Conservation (phyloP, 2,888 invertebrate species). For the Drosophila gaucha region DNA sequence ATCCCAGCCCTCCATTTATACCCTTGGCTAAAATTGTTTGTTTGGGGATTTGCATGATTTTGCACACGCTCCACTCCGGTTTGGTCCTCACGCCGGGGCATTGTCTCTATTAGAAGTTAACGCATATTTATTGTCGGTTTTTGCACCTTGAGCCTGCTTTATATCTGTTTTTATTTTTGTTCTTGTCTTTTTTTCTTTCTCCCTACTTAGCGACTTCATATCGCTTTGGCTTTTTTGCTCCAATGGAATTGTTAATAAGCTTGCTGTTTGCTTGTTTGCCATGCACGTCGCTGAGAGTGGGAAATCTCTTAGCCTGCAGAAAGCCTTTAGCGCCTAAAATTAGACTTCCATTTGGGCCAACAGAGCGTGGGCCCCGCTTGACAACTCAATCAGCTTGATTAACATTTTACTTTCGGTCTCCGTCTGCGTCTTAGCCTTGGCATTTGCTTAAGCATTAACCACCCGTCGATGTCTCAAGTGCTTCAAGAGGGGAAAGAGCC, state of each 20-base stretch:
- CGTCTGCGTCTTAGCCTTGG: constrained; percentile 37
- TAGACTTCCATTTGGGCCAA: constrained; percentile 60
- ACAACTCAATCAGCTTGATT: constrained; percentile 81
- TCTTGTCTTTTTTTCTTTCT: background rate
- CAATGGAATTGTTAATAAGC: constrained; percentile 76
- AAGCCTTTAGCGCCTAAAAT: constrained; percentile 76
- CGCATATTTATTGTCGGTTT: constrained; percentile 78
- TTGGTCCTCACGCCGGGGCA: constrained; percentile 9
- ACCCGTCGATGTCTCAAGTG: constrained; percentile 75
- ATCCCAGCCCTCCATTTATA: constrained; percentile 40
- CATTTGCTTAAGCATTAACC: constrained; percentile 73
- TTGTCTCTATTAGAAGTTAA: constrained; percentile 75
- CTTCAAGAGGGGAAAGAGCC: constrained; percentile 23
- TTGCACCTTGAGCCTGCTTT: constrained; percentile 69
- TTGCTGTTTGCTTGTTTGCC: constrained; percentile 41
- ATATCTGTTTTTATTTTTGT: constrained; percentile 47
- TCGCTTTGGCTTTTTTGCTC: constrained; percentile 66
- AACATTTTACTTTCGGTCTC: constrained; percentile 73
- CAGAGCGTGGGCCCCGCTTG: constrained; percentile 40
- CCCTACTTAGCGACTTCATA: constrained; percentile 1
- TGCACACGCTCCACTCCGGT: constrained; percentile 47
- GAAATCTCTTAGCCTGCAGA: constrained; percentile 17
- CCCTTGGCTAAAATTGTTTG: constrained; percentile 77
- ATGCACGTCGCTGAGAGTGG: background rate
- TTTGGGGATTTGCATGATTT: constrained; percentile 79